A percentile compares a stretch with the other conserved stretches of the same genome.
Evolutionary conservation across 2,797 vertebrate species (phyloP).

Genomic region (Natrix natrix): DNA sequence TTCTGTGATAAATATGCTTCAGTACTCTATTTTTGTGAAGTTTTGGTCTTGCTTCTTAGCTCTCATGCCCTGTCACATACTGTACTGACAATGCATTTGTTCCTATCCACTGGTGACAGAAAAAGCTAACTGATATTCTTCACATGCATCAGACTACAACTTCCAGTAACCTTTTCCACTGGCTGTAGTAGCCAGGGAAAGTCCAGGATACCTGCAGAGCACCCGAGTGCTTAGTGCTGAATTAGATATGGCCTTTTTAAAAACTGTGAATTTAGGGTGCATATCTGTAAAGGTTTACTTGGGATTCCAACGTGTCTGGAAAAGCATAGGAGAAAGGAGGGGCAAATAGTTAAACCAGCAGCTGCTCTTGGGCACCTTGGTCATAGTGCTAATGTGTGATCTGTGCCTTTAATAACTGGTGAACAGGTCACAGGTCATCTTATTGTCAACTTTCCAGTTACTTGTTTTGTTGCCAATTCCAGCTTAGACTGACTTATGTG

Average conservation of each 20-base stretch:
- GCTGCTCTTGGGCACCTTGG: not conserved
- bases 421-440: conserved; percentile 9
- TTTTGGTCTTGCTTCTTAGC: not conserved
- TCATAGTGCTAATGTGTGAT: not conserved
- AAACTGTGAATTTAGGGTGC: not conserved
- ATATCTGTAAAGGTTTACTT: not conserved
- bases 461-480: conserved; percentile 44
- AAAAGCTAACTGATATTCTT: not conserved
- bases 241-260: not conserved
- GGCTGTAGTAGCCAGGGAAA: not conserved
- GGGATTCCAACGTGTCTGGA: not conserved
- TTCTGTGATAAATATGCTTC: not conserved
- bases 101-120: not conserved
- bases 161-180: not conserved
- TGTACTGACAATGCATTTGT: not conserved
- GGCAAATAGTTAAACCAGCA: not conserved
- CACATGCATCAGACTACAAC: not conserved
- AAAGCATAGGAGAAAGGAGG: not conserved
- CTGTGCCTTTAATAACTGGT: not conserved
- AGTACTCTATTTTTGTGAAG: not conserved
- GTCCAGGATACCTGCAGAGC: not conserved
- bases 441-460: conserved; percentile 31
- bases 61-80: not conserved
- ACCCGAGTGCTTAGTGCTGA: not conserved
- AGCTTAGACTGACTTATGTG: not conserved